Evolutionary conservation across 2,888 invertebrate species (phyloP).

Genomic region (Gandaritis pyraliata): DNA sequence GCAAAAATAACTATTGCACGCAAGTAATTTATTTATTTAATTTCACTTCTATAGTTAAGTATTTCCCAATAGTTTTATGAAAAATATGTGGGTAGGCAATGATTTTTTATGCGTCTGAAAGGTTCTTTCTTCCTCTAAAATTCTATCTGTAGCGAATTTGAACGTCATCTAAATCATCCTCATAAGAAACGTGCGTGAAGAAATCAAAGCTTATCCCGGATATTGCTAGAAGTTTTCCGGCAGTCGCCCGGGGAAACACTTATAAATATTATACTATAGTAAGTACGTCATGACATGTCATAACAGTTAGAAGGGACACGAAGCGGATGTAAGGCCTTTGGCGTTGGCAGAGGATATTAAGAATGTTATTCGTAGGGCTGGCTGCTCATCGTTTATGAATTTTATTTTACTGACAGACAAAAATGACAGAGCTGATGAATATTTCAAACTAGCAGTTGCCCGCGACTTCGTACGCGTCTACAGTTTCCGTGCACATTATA

Average conservation of each 20-base stretch:
- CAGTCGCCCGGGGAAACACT: slow-evolving; percentile 59
- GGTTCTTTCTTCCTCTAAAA: too few species aligned
- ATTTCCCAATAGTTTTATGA: too few species aligned
- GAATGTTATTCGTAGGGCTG: slow-evolving; percentile 41
- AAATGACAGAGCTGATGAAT: neutral
- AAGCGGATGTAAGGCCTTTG: slow-evolving; percentile 61
- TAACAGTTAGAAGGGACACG: slow-evolving; percentile 47
- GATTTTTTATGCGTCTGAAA: too few species aligned
- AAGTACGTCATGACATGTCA: slow-evolving; percentile 40
- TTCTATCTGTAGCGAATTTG: too few species aligned
- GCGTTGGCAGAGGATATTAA: slow-evolving; percentile 60
- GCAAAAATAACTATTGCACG: too few species aligned
- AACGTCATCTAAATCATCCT: neutral
- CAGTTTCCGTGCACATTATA: too few species aligned
- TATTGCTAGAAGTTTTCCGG: slow-evolving; percentile 71
- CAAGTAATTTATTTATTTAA: too few species aligned
- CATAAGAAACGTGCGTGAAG: slow-evolving; percentile 30
- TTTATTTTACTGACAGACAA: neutral
- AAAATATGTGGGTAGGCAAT: too few species aligned
- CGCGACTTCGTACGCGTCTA: too few species aligned
- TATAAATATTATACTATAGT: slow-evolving; percentile 25
- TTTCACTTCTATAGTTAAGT: too few species aligned
- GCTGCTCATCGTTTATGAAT: slow-evolving; percentile 16
- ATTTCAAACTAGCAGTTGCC: too few species aligned
- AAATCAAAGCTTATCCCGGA: slow-evolving; percentile 59